Base-by-base conservation (phyloP, 2,797 vertebrate genomes). In the Molothrus aeneus region DNA sequence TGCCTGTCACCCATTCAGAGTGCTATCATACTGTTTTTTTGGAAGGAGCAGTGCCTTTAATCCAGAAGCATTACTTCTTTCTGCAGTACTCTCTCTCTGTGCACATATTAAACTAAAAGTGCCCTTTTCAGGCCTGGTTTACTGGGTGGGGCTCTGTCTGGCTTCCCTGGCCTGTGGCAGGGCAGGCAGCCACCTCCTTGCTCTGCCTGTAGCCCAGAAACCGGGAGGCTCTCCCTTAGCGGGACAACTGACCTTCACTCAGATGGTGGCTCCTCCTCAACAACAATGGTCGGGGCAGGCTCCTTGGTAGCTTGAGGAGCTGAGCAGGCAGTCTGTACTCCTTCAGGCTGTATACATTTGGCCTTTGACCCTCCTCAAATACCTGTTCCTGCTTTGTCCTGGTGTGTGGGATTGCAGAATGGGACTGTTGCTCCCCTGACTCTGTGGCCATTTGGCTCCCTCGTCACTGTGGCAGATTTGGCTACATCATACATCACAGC, bases 221-320 rank as follows among this genome's bases (percentile, higher is more conserved):
- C 53, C 5, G 1, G 69, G 79, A 96, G 69, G 57, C 71, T 96
- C 13, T 17, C 70, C 92, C 73, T 91, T 95, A 89, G 89, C 25
- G 28, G 95, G 92, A 92, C 84, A 96, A 65, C 54, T 96, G 90
- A 89, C 95, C 93, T 94, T 93, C 90, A 82, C 74, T 74, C 94
- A 96, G 91, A 86, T 97, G 95, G 93, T 96, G 90, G 70, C 54
- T 97, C 56, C 80, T 96, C 80, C 92, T 92, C 92, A 77, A 79
- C 78, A 94, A 54, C 17, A 75, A 88, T 93, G 89, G 45, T 43
- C 97, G 88, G 47, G 80, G 20, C 21, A 22, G 93, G 80, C 59
- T 73, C 84, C 87, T 70, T 47, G 54, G 50, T 69, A 92, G 65
- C 66, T 78, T 73, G 83, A 87, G 92, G 38, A 68, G 84, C 47